Evolutionary conservation across 2,113 vertebrate species (phyloP).

Genomic region (Malurus melanocephalus): DNA sequence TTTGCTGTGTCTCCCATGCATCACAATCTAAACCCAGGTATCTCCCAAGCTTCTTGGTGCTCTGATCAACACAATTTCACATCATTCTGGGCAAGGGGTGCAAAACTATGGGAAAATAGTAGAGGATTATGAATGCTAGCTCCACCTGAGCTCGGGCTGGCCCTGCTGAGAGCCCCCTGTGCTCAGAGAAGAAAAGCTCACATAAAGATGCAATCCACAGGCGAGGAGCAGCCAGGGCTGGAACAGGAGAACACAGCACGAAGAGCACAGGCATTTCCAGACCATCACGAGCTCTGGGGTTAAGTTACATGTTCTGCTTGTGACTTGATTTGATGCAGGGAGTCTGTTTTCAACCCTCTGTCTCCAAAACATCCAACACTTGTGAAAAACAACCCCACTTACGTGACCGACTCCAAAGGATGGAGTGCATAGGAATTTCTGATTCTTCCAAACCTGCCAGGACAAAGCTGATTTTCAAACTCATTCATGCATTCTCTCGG

Average conservation of each 20-base stretch:
- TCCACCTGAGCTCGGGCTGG: background rate
- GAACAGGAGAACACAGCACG: background rate
- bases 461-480: background rate
- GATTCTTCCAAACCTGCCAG: background rate
- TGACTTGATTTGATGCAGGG: background rate
- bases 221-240: background rate
- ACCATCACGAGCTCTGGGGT: slow-evolving; percentile 9
- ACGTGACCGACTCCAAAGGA: background rate
- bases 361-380: background rate
- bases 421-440: background rate
- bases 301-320: slow-evolving; percentile 1
- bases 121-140: background rate
- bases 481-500: background rate
- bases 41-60: background rate
- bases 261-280: background rate
- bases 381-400: slow-evolving; percentile 25
- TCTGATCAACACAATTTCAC: fast-evolving
- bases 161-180: background rate
- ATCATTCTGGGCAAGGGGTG: background rate
- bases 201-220: background rate
- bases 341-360: slow-evolving; percentile 3
- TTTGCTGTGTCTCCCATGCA: background rate
- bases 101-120: background rate
- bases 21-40: background rate
- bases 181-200: background rate